Conservation (phyloP, 2,888 invertebrate genomes). For the Kuschelorhynchus macadamiae region DNA sequence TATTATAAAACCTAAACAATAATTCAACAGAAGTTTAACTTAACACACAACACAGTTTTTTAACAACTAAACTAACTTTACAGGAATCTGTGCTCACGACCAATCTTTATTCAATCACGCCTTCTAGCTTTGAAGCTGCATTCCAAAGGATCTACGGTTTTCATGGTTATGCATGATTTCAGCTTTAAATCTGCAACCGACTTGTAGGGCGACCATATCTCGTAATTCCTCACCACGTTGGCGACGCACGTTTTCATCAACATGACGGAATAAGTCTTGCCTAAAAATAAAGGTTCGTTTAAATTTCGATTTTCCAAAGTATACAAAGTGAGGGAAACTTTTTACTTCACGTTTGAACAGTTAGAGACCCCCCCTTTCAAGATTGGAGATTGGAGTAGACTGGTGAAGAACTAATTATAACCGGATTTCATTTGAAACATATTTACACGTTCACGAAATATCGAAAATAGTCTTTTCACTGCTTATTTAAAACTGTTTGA, state of each 20-base stretch:
- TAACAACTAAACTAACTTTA: no score
- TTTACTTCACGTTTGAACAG: not conserved
- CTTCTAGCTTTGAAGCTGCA: conserved; percentile 37
- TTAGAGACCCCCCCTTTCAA: no score
- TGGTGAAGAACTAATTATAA: no score
- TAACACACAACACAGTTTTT: no score
- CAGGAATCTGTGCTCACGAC: no score
- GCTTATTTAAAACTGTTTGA: no score
- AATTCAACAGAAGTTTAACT: no score
- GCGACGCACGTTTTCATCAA: conserved; percentile 45
- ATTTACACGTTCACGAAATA: no score
- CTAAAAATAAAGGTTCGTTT: conserved; percentile 44
- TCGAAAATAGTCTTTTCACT: no score
- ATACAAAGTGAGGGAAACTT: not conserved
- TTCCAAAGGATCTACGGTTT: conserved; percentile 31
- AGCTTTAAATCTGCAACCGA: conserved; percentile 34
- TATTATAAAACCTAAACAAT: no score
- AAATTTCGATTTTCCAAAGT: not conserved
- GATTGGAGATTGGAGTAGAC: no score
- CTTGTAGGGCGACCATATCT: conserved; percentile 44
- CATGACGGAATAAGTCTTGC: conserved; percentile 49
- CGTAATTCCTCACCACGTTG: conserved; percentile 47
- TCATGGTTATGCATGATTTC: conserved; percentile 44
- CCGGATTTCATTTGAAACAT: no score
- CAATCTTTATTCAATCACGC: conserved; percentile 24